Evolutionary conservation across 2,888 invertebrate genomes (phyloP), one percentile per base, ranked within the genome.

Genomic region (Rhodophaea formosa): DNA sequence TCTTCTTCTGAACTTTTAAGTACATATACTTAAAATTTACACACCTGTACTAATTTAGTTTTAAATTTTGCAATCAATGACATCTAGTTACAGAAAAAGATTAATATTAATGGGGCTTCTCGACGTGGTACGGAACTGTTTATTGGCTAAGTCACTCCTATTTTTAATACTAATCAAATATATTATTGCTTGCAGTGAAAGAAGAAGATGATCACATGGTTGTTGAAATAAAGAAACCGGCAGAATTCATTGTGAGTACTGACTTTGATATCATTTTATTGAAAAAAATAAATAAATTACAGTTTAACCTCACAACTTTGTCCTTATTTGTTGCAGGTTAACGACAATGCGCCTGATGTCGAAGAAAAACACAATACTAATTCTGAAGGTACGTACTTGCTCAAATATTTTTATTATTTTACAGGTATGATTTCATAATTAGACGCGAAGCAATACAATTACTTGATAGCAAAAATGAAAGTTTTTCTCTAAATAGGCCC

Each of bases 181-280:
- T 60, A 56, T 17, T 52, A n/a, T 12, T 39, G 14, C 32, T 80
- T 84, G 56, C 78, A 90, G 90, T 89, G 3, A 88, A 85, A 77
- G 87, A 88, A 68, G 81, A 81, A 62, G 82, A 76, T 12, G 89
- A 77, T 56, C 81, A 89, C 46, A 88, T 90, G 88, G 74, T 90
- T 8, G 84, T 91, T 16, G 87, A 91, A 79, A 85, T 91, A 56
- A 89, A 88, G 62, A 89, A 90, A 71, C 67, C 85, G 14, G 72
- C 74, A 59, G 80, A 82, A 42, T 90, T 81, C 61, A 73, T 88
- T 78, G 90, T 90, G 74, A 72, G 77, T 70, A 53, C 58, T 16
- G 12, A 6, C 8, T 30, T 49, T 30, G 8, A 30, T 57, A 14
- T 44, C 23, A 14, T 17, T 49, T 53, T 45, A 23, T n/a, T 7